Conservation (phyloP, 1,140 invertebrate species). For the Parapsyche elsis region DNA sequence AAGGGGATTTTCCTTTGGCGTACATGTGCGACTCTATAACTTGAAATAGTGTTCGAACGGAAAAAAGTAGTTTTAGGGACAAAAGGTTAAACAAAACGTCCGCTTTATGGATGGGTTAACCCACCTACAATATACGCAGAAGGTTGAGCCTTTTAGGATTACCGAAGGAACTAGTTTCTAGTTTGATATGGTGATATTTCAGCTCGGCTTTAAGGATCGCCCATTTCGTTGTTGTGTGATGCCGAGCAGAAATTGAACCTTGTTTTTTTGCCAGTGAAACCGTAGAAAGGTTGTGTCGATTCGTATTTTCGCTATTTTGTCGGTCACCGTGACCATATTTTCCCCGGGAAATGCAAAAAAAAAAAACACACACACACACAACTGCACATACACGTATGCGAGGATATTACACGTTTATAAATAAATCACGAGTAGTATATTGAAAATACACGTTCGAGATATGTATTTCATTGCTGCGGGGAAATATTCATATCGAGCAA, state of each 20-base stretch:
- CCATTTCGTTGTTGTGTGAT: conserved; percentile 2
- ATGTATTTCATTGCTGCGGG: too few species aligned
- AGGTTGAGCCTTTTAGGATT: conserved; percentile 11
- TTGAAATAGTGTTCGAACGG: too few species aligned
- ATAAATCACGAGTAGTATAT: too few species aligned
- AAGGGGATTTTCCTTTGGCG: too few species aligned
- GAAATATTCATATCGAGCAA: too few species aligned
- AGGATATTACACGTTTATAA: too few species aligned
- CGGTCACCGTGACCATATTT: background rate
- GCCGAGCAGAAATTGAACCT: background rate
- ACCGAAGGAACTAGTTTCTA: conserved; percentile 14
- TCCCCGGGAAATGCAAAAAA: too few species aligned
- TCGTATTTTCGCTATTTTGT: background rate
- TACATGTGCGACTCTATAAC: too few species aligned
- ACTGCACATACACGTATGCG: too few species aligned
- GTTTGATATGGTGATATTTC: conserved; percentile 20
- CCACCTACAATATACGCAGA: background rate
- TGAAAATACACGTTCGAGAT: too few species aligned
- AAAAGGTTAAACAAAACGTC: conserved; percentile 10
- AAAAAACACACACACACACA: too few species aligned
- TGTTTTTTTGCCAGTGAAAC: background rate
- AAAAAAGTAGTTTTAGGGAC: too few species aligned
- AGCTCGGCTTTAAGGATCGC: background rate
- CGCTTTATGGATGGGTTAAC: conserved; percentile 18
- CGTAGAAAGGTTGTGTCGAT: background rate